These are phyloP conservation scores for Gobius niger DNA, from an alignment of 2,113 vertebrate genomes.

Conservation along the genomic window DNA sequence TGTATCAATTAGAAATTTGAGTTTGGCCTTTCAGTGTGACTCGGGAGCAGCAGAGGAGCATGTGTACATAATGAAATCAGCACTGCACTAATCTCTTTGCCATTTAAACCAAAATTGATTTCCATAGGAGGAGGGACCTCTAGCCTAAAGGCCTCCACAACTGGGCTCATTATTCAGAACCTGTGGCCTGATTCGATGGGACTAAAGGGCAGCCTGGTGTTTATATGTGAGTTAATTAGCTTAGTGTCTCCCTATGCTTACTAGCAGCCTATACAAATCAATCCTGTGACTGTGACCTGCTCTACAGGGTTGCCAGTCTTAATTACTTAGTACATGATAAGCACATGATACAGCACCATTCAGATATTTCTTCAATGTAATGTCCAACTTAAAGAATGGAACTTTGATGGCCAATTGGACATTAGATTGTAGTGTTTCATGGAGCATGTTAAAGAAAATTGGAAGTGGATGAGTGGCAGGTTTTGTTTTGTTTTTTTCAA, in stretches of 20 bases:
- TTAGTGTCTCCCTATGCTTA: slow-evolving; percentile 52
- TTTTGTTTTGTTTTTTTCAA: too few relatives aligned
- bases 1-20: background rate
- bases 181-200: slow-evolving; percentile 55
- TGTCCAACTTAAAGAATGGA: background rate
- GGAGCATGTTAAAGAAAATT: background rate
- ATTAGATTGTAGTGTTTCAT: background rate
- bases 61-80: slow-evolving; percentile 35
- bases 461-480: too few relatives aligned
- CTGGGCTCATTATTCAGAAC: slow-evolving; percentile 46
- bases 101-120: slow-evolving; percentile 66
- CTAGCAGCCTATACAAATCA: slow-evolving; percentile 47
- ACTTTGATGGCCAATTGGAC: background rate
- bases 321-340: slow-evolving; percentile 9
- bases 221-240: slow-evolving; percentile 64
- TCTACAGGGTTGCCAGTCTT: slow-evolving; percentile 22
- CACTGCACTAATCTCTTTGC: slow-evolving; percentile 56
- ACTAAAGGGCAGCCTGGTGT: slow-evolving; percentile 57
- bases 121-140: slow-evolving; percentile 58
- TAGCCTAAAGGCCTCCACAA: slow-evolving; percentile 4
- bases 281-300: slow-evolving; percentile 47
- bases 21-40: background rate
- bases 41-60: background rate
- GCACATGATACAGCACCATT: background rate
- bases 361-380: background rate